phyloP scores from a whole-genome alignment of 1,140 invertebrate genomes.

The Cyclina sinensis region DNA sequence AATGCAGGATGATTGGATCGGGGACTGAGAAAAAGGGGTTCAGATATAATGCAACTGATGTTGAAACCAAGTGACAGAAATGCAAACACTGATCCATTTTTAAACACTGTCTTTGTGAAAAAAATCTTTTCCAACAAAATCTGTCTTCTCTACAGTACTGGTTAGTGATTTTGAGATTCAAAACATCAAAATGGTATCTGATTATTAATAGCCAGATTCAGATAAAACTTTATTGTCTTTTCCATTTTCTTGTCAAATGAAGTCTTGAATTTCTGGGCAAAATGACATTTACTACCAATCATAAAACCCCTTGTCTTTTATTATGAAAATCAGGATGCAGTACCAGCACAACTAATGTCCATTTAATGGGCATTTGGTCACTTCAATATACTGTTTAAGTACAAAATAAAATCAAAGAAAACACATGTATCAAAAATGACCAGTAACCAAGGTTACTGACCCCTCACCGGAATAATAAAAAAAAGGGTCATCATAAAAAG shows the following conservation, averaged over 20 bases:
- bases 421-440: no score
- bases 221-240: constrained; percentile 35
- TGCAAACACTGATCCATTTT: no score
- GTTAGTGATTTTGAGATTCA: not conserved
- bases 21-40: no score
- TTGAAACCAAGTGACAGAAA: no score
- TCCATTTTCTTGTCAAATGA: constrained; percentile 46
- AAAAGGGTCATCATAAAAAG: no score
- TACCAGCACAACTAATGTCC: constrained; percentile 29
- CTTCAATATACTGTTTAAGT: constrained; percentile 5
- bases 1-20: no score
- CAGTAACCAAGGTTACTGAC: no score
- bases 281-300: constrained; percentile 46
- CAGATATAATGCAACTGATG: no score
- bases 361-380: constrained; percentile 43
- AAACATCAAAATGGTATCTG: constrained; percentile 3
- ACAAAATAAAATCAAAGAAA: not conserved
- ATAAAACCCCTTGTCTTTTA: constrained; percentile 44
- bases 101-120: no score
- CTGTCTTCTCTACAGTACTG: no score
- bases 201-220: constrained; percentile 15
- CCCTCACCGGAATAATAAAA: no score
- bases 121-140: no score
- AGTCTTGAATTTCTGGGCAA: not conserved
- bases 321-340: constrained; percentile 44